Base-by-base conservation (phyloP, 2,797 vertebrate genomes). In the Brachyalestes nurse region DNA sequence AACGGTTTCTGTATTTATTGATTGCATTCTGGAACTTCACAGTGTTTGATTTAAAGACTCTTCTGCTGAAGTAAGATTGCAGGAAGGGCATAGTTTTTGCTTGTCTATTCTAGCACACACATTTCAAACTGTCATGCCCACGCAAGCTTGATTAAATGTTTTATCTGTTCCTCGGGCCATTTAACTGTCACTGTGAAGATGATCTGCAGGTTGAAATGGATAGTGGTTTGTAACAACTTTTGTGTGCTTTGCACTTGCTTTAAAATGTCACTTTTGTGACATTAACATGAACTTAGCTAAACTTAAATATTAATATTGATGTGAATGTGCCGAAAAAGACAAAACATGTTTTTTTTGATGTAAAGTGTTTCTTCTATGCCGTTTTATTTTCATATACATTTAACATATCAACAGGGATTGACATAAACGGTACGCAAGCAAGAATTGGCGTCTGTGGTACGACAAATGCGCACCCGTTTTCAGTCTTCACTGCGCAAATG, bases 121-220 rank as follows among this genome's bases (percentile, higher is more conserved):
- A 74, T 70, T 82, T 81, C 28, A 45, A 67, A 69, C 77, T 5
- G 58, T 82, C 81, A 80, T 76, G 75, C n/a, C 81, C 60, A 23
- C 64, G 76, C 84, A 69, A 47, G 53, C 69, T 60, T n/a, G 38
- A 75, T 69, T 85, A 73, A 79, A 75, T 81, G 38, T 82, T 80
- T 65, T 69, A 19, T 75, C 42, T 70, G 57, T 58, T 72, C 72
- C 79, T 23, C n/a, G 40, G 40, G 69, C 14, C 40, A 38, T 58
- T 82, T 78, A 21, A 19, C 58, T 28, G n/a, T 21, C 4, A 12
- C 58, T 14, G 58, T 61, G 23, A 25, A 23, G 58, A 12, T 25
- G 21, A 60, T 60, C n/a, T 60, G 9, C 21, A 10, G 21, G 21
- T 60, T 60, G 7, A 60, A n/a, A 1, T n/a, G 23, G 21, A 60